A percentile compares a stretch with the other conserved stretches of the same genome.
Evolutionary conservation across 2,888 invertebrate genomes (phyloP).

Genomic region (Nemotelus nigrinus): DNA sequence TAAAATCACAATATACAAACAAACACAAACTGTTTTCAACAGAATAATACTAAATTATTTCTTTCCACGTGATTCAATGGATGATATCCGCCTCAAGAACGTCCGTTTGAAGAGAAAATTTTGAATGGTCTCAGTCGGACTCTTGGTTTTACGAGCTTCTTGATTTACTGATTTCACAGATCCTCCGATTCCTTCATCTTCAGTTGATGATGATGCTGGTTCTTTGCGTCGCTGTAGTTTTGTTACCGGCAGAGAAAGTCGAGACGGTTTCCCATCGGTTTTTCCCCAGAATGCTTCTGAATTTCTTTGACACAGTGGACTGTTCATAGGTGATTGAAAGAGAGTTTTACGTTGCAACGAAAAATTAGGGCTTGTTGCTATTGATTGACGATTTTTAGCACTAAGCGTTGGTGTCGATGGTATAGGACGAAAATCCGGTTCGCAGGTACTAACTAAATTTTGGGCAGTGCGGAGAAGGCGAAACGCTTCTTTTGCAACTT

Average conservation of each 20-base stretch:
- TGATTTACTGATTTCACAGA: not conserved
- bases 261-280: not conserved
- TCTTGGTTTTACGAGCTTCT: not conserved
- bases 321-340: not conserved
- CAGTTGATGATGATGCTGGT: not conserved
- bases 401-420: not conserved
- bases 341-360: not conserved
- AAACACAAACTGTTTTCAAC: too few relatives aligned
- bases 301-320: not conserved
- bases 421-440: conserved; percentile 67
- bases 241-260: conserved; percentile 9
- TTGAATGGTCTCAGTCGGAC: not conserved
- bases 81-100: conserved; percentile 8
- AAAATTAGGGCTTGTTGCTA: not conserved
- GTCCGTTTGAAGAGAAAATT: not conserved
- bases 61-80: not conserved
- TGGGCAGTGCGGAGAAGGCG: conserved; percentile 73
- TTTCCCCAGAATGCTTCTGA: not conserved
- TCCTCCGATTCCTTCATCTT: conserved; percentile 34
- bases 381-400: too few relatives aligned
- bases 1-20: too few relatives aligned
- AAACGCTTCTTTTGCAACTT: conserved; percentile 74
- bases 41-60: too few relatives aligned
- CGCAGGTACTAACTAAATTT: conserved; percentile 71
- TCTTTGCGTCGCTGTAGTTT: not conserved